Base-by-base conservation (phyloP, 2,113 vertebrate genomes). In the Rutilus rutilus region DNA sequence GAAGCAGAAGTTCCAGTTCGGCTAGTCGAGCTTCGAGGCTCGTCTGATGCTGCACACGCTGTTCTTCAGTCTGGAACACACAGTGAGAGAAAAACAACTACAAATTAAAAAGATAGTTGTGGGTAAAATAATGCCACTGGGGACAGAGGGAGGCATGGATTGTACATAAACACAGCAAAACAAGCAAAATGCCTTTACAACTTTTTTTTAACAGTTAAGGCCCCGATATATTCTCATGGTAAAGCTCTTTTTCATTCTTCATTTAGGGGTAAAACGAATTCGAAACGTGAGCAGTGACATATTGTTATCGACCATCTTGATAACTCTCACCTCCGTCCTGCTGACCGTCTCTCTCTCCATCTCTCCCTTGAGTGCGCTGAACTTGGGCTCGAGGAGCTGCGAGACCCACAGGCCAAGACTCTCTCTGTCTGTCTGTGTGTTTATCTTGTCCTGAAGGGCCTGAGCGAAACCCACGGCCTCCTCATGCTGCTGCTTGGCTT, bases 401-500 rank as follows among this genome's bases (percentile, higher is more conserved):
- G 93, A 94, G 73, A 97, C 92, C 92, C 95, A 93, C 17, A 90
- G 80, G 1, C 93, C 9, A 21, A 95, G 92, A 64, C 90, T 94
- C 85, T 95, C 93, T 87, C 89, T 92, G 87, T 95, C 92, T 0
- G 94, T 96, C 89, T 94, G 90, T 0, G 90, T 93, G 86, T 92
- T 91, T 30, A 98, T 90, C 84, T 93, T 94, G 60, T 95, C 93
- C 75, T 92, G 94, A 52, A 99, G 94, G 6, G 90, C 91, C 87
- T 82, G 92, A 67, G 97, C 94, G 0, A 95, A 89, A 65, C 90
- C 88, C 6, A 95, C 82, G 47, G 97, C 45, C 45, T 96, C 91
- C 1, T 76, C 81, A 0, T 96, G 95, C 8, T 89, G 90, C 91
- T 95, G 87, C 2, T 93, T 91, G 2, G 87, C 93, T 81, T 88